Percentiles rank a stretch among this genome's conserved stretches.
phyloP scores from a whole-genome alignment of 2,888 invertebrate genomes.

The Caenorhabditis sp. region DNA sequence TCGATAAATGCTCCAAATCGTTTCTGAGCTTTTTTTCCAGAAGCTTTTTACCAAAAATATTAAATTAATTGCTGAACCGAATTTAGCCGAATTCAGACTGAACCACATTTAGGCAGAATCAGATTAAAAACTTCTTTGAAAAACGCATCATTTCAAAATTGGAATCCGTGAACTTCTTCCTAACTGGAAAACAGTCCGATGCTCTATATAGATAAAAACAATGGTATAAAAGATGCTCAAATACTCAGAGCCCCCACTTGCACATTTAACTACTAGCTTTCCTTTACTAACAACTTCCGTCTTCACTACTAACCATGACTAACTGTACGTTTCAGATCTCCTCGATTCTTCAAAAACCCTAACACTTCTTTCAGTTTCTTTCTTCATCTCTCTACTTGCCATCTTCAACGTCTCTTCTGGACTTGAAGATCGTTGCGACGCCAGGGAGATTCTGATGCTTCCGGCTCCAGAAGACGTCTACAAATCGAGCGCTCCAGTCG shows the following conservation, averaged over 20 bases:
- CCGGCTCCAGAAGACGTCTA: constrained; percentile 35
- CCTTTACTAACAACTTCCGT: constrained; percentile 16
- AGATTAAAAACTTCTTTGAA: background rate
- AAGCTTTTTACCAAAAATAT: too few species aligned
- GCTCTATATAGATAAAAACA: constrained; percentile 10
- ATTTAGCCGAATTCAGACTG: background rate
- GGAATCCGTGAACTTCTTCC: background rate
- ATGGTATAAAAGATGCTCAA: constrained; percentile 9
- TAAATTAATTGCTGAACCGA: too few species aligned
- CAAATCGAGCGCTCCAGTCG: background rate
- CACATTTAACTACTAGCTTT: background rate
- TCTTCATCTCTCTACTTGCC: background rate
- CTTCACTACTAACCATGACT: constrained; percentile 31
- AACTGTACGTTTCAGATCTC: constrained; percentile 3
- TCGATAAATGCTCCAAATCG: too few species aligned
- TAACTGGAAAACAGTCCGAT: constrained; percentile 1
- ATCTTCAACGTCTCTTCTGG: constrained; percentile 2
- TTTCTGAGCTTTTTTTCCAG: too few species aligned
- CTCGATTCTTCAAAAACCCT: background rate
- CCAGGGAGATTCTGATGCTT: constrained; percentile 14
- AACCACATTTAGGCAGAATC: background rate
- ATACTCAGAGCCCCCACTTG: background rate
- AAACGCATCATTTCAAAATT: background rate
- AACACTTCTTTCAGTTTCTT: background rate
- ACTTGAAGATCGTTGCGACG: constrained; percentile 3